Evolutionary conservation across 1,140 invertebrate species (phyloP).

Genomic region (Tyrophagus putrescentiae): DNA sequence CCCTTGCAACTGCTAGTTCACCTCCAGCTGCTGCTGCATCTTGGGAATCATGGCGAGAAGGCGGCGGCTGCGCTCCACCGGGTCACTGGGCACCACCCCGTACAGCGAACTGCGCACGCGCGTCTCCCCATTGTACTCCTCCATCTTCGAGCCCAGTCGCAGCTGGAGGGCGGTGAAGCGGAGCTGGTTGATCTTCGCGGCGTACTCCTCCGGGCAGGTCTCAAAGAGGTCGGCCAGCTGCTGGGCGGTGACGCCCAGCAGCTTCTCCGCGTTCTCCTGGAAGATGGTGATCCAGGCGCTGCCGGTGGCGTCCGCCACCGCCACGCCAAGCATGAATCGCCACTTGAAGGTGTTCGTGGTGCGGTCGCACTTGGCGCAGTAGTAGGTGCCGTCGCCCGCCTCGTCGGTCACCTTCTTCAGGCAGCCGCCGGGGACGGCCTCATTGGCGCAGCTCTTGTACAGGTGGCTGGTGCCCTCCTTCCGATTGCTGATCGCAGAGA

Average conservation of each 20-base stretch:
- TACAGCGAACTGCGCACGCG: too few species aligned
- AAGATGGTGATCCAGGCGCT: conserved; percentile 78
- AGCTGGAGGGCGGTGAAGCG: too few species aligned
- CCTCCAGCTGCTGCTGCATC: too few species aligned
- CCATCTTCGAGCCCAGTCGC: too few species aligned
- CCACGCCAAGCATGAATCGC: conserved; percentile 54
- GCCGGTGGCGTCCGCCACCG: conserved; percentile 61
- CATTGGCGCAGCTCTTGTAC: conserved; percentile 68
- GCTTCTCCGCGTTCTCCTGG: conserved; percentile 61
- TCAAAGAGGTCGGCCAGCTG: conserved; percentile 28
- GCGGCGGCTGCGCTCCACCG: too few species aligned
- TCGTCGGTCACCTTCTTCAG: conserved; percentile 89
- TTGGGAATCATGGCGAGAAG: too few species aligned
- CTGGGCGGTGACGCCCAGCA: conserved; percentile 43
- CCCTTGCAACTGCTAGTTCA: too few species aligned
- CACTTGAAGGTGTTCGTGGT: conserved; percentile 73
- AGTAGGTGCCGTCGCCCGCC: conserved; percentile 54
- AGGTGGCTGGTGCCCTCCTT: conserved; percentile 57
- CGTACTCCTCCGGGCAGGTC: too few species aligned
- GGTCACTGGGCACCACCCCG: too few species aligned
- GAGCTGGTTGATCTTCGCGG: too few species aligned
- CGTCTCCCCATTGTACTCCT: too few species aligned
- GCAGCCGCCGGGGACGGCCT: too few species aligned
- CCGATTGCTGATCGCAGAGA: conserved; percentile 50
- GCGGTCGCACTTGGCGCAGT: conserved; percentile 84